Base-by-base conservation (phyloP, 2,888 invertebrate species). In the Trachelus troglodyta region DNA sequence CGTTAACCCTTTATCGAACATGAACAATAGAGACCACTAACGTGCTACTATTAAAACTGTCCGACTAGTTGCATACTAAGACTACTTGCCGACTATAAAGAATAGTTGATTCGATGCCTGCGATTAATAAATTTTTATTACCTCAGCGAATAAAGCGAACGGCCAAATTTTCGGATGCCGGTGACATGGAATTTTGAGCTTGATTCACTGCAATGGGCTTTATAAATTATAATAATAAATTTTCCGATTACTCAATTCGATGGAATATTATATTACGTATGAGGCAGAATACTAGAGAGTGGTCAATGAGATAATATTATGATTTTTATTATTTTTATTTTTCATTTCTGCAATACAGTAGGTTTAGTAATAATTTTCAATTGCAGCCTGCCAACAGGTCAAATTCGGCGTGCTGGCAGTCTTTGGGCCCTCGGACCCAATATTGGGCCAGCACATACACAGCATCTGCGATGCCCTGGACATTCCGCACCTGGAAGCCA, bases 391-490 rank as follows among this genome's bases (percentile, higher is more conserved):
- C 90, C 93, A 93, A 80, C 95, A 95, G 91, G 94, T 96, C 78
- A 93, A 94, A 82, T 92, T 93, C 79, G 96, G 96, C 6, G 94
- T 95, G 31, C 95, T 95, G 82, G 96, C 96, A 11, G 93, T 97
- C 78, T 96, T 96, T 89, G 96, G 96, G 37, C 96, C 96, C n/a
- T 94, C 95, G 30, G 95, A 96, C 87, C 94, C 94, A n/a, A 91
- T 94, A 76, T 92, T 96, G 76, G 95, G 96, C 35, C 93, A 94
- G 74, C 96, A 97, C 91, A 95, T 96, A 69, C 96, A 96, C 90
- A 96, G 96, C 75, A 95, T 96, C 86, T 96, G 96, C 90, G 96
- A 96, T 90, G 95, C 96, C 31, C 92, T 96, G 81, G 96, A 96
- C 90, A 95, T 97, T 86, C 96, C 96, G 71, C 96, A 96, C 92